phyloP scores from a whole-genome alignment of 1,140 invertebrate genomes.

The Euwallacea fornicatus region DNA sequence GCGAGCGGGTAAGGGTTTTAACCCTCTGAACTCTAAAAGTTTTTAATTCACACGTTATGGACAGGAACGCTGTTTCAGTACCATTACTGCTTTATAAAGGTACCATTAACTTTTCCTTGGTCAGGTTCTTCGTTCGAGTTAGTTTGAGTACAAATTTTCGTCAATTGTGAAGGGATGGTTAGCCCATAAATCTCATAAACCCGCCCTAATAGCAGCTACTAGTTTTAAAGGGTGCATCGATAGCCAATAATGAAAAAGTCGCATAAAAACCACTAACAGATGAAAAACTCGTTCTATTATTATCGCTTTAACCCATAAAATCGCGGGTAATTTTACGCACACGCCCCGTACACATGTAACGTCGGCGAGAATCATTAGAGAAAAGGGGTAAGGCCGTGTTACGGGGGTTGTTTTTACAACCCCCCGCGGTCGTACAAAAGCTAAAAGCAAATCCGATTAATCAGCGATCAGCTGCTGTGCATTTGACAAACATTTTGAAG shows the following conservation, averaged over 20 bases:
- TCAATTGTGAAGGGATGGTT: no score
- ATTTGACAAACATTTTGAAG: slow-evolving; percentile 30
- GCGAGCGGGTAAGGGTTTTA: slow-evolving; percentile 30
- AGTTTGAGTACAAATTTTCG: no score
- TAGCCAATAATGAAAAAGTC: no score
- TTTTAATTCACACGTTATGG: slow-evolving; percentile 12
- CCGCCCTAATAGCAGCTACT: no score
- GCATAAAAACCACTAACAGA: neutral
- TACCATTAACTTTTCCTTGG: no score
- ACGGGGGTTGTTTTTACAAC: slow-evolving; percentile 39
- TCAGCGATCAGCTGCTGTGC: slow-evolving; percentile 34
- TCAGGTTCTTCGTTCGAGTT: no score
- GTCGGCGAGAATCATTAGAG: slow-evolving; percentile 31
- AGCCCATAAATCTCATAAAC: no score
- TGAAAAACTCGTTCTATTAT: slow-evolving; percentile 36
- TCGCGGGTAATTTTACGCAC: slow-evolving; percentile 38
- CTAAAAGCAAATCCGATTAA: slow-evolving; percentile 34
- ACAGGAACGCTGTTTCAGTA: no score
- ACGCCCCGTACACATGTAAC: slow-evolving; percentile 40
- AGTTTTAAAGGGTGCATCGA: no score
- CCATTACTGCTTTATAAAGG: no score
- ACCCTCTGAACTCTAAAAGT: slow-evolving; percentile 15
- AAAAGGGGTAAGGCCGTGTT: slow-evolving; percentile 37
- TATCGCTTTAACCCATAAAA: slow-evolving; percentile 34
- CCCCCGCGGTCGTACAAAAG: slow-evolving; percentile 35